These are phyloP conservation scores for Acipenser transmontanus DNA, from an alignment of 2,797 vertebrate genomes.

Conservation along the genomic window DNA sequence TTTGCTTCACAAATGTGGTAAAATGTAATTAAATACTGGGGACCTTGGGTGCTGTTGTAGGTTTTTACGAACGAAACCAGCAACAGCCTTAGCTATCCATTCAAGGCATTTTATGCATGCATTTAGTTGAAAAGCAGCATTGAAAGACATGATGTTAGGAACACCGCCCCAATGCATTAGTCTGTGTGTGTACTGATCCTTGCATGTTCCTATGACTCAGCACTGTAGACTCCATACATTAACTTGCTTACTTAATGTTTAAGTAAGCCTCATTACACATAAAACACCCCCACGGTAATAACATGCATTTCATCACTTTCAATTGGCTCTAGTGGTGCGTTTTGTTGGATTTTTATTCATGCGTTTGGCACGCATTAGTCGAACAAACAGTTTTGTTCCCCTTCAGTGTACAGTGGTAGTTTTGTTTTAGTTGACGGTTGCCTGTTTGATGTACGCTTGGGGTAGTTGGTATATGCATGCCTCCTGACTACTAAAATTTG, in stretches of 20 bases:
- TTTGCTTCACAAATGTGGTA: no score
- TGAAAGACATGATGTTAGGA: not conserved
- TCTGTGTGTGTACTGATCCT: not conserved
- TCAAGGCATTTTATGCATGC: not conserved
- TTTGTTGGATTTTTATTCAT: not conserved
- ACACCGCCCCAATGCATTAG: not conserved
- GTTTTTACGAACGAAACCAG: no score
- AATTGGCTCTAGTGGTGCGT: slow-evolving; percentile 7
- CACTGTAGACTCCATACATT: slow-evolving; percentile 15
- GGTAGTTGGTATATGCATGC: no score
- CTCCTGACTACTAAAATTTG: no score
- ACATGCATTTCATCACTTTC: slow-evolving; percentile 13
- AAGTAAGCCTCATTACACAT: slow-evolving; percentile 13
- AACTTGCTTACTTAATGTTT: slow-evolving; percentile 18
- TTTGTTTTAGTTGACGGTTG: no score
- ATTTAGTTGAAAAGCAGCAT: not conserved
- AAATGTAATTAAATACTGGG: no score
- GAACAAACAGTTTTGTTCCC: no score
- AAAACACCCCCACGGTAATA: slow-evolving; percentile 12
- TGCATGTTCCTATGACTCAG: not conserved
- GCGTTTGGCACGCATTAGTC: no score
- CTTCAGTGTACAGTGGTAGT: no score
- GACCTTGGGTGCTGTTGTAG: no score
- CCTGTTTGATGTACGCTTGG: no score
- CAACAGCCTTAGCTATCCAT: no score